Percentiles rank a stretch among this genome's conserved stretches.
These are phyloP conservation scores for Colinus virginianus DNA, from an alignment of 2,113 vertebrate species.

Conservation along the genomic window DNA sequence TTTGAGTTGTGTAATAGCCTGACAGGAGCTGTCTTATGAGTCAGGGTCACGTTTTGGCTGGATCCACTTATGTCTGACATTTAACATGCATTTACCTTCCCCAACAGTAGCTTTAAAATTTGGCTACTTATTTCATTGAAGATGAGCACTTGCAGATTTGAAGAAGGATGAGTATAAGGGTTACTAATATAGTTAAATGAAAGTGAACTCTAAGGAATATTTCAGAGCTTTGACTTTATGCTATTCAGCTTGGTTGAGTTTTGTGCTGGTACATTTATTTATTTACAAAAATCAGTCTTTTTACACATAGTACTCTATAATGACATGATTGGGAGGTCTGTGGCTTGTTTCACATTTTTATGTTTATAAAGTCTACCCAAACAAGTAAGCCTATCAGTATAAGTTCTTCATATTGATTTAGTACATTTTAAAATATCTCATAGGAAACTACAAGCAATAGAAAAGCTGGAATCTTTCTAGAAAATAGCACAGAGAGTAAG, in stretches of 20 bases:
- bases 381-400: background rate
- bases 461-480: conserved; percentile 25
- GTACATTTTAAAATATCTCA: background rate
- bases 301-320: background rate
- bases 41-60: background rate
- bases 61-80: background rate
- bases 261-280: background rate
- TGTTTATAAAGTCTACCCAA: background rate
- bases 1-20: background rate
- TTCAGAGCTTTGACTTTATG: background rate
- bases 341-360: background rate
- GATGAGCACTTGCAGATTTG: background rate
- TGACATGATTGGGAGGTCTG: background rate
- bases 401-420: background rate
- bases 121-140: background rate
- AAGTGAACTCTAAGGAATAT: background rate
- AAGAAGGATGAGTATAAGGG: background rate
- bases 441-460: background rate
- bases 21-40: background rate
- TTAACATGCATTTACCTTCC: background rate
- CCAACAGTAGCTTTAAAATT: background rate
- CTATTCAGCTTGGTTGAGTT: background rate
- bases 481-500: conserved; percentile 50
- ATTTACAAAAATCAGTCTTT: background rate
- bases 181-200: background rate